phyloP scores from a whole-genome alignment of 2,797 vertebrate genomes.

The Falco rusticolus region DNA sequence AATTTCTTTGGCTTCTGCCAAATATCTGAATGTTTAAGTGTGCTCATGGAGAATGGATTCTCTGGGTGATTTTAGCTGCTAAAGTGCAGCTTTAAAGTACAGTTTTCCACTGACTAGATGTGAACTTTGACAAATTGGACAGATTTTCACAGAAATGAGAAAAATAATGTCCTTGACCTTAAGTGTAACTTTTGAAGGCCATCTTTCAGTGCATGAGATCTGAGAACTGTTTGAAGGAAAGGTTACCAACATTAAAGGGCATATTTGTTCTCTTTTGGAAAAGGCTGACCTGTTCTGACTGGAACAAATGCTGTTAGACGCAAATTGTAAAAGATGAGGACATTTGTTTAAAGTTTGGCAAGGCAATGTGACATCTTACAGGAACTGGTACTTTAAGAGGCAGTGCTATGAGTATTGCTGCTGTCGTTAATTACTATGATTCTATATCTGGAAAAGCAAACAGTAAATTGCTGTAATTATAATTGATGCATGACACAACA shows the following conservation, averaged over 20 bases:
- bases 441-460: constrained; percentile 40
- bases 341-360: background rate
- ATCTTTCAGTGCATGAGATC: background rate
- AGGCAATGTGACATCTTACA: background rate
- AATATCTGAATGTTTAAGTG: background rate
- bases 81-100: background rate
- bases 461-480: constrained; percentile 16
- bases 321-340: background rate
- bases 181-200: background rate
- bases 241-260: background rate
- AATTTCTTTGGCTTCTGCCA: background rate
- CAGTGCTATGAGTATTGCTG: background rate
- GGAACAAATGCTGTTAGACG: background rate
- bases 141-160: background rate
- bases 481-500: constrained; percentile 36
- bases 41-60: background rate
- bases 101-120: background rate
- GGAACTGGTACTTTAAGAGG: background rate
- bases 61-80: background rate
- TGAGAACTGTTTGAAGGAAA: constrained; percentile 37
- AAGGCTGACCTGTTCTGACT: constrained; percentile 10
- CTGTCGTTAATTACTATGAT: constrained; percentile 13
- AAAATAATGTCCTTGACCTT: background rate
- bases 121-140: constrained; percentile 4
- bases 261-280: background rate